A percentile compares a stretch with the other conserved stretches of the same genome.
phyloP scores from a whole-genome alignment of 2,797 vertebrate species.

The Mus caroli region DNA sequence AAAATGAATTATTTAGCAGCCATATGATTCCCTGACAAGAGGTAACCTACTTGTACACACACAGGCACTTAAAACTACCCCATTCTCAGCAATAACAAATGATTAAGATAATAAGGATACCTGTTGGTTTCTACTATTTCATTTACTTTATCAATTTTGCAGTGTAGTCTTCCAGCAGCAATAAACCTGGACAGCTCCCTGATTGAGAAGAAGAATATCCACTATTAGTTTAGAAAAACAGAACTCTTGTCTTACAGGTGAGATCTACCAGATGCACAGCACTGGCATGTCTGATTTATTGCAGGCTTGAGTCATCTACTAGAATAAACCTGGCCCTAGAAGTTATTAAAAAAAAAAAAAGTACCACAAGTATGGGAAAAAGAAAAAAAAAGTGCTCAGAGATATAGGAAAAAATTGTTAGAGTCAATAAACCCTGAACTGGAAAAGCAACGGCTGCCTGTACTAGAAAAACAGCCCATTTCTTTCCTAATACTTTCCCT shows the following conservation, averaged over 20 bases:
- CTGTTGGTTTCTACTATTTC: slow-evolving; percentile 99
- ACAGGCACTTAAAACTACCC: neutral
- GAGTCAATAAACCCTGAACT: neutral
- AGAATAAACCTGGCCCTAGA: neutral
- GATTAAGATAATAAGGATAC: slow-evolving; percentile 84
- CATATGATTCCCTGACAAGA: slow-evolving; percentile 7
- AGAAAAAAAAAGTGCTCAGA: neutral
- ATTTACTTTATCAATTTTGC: slow-evolving; percentile 99
- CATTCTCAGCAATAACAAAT: neutral
- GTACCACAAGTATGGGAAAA: neutral
- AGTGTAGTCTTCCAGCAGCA: slow-evolving; percentile 97
- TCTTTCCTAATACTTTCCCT: too few species aligned
- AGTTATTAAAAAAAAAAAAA: too few species aligned
- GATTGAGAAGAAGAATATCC: slow-evolving; percentile 15
- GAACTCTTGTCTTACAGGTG: neutral
- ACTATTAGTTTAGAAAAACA: neutral
- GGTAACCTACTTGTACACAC: neutral
- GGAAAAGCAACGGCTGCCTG: neutral
- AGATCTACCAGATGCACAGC: neutral
- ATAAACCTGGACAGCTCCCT: slow-evolving; percentile 99
- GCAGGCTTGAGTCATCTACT: neutral
- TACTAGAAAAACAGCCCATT: neutral
- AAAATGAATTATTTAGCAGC: slow-evolving; percentile 57
- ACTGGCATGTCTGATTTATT: neutral
- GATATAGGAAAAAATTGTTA: neutral